A percentile compares a stretch with the other conserved stretches of the same genome.
Evolutionary conservation across 2,888 invertebrate species (phyloP).

Genomic region (Metacarcinus magister): DNA sequence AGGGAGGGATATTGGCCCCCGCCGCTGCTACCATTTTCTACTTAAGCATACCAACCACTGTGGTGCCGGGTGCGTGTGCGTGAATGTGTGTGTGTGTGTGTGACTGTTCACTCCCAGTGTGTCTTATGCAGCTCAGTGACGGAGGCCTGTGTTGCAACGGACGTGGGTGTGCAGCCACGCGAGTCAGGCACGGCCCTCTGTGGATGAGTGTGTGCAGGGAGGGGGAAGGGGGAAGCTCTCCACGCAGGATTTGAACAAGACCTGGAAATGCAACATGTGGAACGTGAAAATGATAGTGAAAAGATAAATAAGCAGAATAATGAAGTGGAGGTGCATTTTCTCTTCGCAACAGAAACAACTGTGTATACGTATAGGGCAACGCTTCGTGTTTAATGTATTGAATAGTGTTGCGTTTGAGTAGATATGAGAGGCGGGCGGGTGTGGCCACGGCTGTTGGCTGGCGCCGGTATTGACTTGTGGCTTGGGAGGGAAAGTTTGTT

Average conservation of each 20-base stretch:
- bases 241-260: neutral
- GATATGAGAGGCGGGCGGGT: neutral
- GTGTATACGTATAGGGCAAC: neutral
- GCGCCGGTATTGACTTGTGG: neutral
- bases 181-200: neutral
- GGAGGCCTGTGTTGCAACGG: conserved; percentile 45
- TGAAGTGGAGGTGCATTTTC: conserved; percentile 7
- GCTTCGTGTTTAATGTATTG: neutral
- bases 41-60: neutral
- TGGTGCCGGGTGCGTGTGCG: neutral
- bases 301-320: neutral
- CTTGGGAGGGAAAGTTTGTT: conserved; percentile 1
- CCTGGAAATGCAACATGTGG: conserved; percentile 49
- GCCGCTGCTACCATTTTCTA: neutral
- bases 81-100: neutral
- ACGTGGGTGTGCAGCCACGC: neutral
- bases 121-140: neutral
- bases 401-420: neutral
- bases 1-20: neutral
- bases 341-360: neutral
- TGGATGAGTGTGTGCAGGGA: neutral
- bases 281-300: neutral
- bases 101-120: neutral
- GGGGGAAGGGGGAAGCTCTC: neutral
- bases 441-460: neutral